A percentile compares a stretch with the other conserved stretches of the same genome.
Evolutionary conservation across 2,113 vertebrate genomes (phyloP).

Genomic region (Orcinus orca): DNA sequence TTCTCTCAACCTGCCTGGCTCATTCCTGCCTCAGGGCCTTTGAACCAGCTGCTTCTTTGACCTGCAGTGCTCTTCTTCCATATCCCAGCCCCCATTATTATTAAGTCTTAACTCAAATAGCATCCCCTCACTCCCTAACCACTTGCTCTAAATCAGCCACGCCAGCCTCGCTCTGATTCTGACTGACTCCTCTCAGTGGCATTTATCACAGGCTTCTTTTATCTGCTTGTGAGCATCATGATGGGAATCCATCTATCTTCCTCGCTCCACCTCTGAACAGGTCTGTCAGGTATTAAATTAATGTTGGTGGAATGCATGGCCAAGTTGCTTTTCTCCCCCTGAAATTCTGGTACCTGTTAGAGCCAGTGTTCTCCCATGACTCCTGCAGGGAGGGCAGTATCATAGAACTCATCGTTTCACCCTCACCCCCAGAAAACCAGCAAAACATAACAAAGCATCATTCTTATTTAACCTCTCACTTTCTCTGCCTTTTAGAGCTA

Average conservation of each 20-base stretch:
- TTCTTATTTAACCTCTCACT: background rate
- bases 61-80: background rate
- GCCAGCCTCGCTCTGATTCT: background rate
- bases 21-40: background rate
- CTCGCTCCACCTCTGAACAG: background rate
- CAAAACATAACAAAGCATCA: background rate
- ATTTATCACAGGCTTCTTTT: background rate
- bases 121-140: background rate
- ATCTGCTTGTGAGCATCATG: background rate
- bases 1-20: background rate
- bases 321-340: background rate
- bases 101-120: background rate
- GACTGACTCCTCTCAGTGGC: background rate
- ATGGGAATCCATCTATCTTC: background rate
- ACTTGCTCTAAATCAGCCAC: background rate
- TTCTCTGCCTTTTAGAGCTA: background rate
- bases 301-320: background rate
- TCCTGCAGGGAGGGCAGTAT: background rate
- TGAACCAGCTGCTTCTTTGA: background rate
- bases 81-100: background rate
- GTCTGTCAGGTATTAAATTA: background rate
- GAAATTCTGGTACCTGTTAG: background rate
- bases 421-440: background rate
- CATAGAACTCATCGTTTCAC: background rate
- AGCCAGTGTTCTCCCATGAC: background rate